Evolutionary conservation across 2,113 vertebrate species (phyloP), one percentile per base, ranked within the genome.

Genomic region (Mustela nigripes): DNA sequence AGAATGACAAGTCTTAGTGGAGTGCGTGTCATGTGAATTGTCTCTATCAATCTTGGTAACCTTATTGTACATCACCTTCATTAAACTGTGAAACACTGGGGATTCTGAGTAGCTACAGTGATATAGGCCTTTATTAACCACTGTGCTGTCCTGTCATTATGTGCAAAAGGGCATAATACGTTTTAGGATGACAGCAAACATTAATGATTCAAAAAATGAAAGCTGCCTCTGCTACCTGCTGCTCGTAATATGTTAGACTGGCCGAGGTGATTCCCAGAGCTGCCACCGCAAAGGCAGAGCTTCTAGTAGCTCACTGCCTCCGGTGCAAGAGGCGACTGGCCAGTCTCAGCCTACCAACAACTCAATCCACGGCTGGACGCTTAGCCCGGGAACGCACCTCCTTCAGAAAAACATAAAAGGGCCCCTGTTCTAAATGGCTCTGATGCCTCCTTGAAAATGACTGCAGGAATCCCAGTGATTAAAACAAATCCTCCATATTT

Each of bases 51-150:
- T 99, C 98, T 98, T 95, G 0, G 0, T 96, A 98, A 98, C 98
- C 98, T 98, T 96, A 98, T 87, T 98, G 98, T 97, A 98, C 97
- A 98, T 98, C 98, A 98, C 97, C 98, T 98, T 98, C 98, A 99
- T 99, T 98, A 99, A 98, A 98, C 98, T 98, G 96, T 93, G 98
- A 98, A 98, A 98, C 98, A 97, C 97, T 65, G 82, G 98, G 98
- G 98, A 98, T 28, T 65, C 91, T 83, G 69, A 98, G 98, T 94
- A 97, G 98, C 97, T 97, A 89, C 36, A 96, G 96, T 31, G 96
- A 98, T 97, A 91, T 24, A 98, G 98, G 98, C 98, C 98, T 98
- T 98, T 99, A 99, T 98, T 98, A 98, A 98, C 96, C 98, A 97
- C 96, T 74, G 96, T 4, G 2, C 96, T 22, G 0, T 97, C 98